Evolutionary conservation across 1,140 invertebrate genomes (phyloP).

Genomic region (Drosophila simulans): DNA sequence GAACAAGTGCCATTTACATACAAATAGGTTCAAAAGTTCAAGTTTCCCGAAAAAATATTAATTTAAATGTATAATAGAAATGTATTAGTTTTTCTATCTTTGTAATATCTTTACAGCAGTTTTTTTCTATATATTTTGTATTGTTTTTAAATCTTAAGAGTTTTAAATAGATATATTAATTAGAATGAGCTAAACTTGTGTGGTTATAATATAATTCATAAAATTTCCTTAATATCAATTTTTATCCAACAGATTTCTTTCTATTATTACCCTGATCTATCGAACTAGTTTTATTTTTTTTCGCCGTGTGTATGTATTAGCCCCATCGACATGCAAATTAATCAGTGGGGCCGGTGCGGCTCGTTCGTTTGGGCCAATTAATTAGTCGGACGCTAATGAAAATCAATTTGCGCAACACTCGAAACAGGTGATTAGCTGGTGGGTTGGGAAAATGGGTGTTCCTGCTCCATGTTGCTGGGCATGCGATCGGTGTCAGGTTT

Average conservation of each 20-base stretch:
- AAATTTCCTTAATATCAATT: too few species aligned
- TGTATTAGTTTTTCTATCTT: too few species aligned
- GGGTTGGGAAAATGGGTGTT: slow-evolving; percentile 11
- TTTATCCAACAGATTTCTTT: too few species aligned
- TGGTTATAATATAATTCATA: too few species aligned
- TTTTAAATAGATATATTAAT: too few species aligned
- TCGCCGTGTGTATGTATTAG: slow-evolving; percentile 10
- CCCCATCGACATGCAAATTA: slow-evolving; percentile 58
- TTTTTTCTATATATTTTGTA: too few species aligned
- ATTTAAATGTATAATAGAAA: too few species aligned
- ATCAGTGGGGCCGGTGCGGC: slow-evolving; percentile 35
- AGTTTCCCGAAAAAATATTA: too few species aligned
- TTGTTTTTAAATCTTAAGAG: too few species aligned
- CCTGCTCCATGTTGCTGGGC: not conserved
- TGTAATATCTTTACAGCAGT: too few species aligned
- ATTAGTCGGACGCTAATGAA: slow-evolving; percentile 58
- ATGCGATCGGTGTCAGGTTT: slow-evolving; percentile 15
- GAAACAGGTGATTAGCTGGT: slow-evolving; percentile 51
- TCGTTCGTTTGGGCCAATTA: slow-evolving; percentile 56
- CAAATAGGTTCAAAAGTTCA: not conserved
- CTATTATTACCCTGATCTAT: too few species aligned
- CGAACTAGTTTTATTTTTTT: not conserved
- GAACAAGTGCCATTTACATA: not conserved
- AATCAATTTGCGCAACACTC: slow-evolving; percentile 61
- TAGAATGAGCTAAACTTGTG: too few species aligned